Conservation (phyloP, 2,888 invertebrate species). For the Cabera pusaria region DNA sequence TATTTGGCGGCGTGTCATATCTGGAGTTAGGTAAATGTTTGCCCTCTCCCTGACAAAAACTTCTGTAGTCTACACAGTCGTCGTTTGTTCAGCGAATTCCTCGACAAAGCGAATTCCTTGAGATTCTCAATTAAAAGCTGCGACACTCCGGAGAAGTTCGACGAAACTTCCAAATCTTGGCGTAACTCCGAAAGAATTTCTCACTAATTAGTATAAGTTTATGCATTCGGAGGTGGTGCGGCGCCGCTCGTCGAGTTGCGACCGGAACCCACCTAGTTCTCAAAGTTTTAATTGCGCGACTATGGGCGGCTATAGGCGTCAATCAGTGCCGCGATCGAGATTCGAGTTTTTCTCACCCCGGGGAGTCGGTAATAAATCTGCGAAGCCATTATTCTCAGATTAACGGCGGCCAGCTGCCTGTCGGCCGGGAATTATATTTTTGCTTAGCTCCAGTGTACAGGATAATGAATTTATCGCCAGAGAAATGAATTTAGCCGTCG, state of each 20-base stretch:
- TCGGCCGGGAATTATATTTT: conserved; percentile 32
- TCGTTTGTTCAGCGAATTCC: conserved; percentile 67
- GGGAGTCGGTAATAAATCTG: conserved; percentile 30
- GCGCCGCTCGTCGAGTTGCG: conserved; percentile 3
- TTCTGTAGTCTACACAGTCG: conserved; percentile 55
- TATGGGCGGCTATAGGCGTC: conserved; percentile 44
- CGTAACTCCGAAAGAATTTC: conserved; percentile 72
- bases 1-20: conserved; percentile 18
- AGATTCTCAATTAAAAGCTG: conserved; percentile 80
- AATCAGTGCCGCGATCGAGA: conserved; percentile 50
- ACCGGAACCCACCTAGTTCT: conserved; percentile 16
- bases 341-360: conserved; percentile 25
- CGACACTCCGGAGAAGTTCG: conserved; percentile 72
- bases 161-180: conserved; percentile 74
- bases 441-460: conserved; percentile 28
- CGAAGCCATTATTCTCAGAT: conserved; percentile 35
- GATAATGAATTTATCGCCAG: conserved; percentile 36
- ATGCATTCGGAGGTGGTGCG: conserved; percentile 66
- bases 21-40: conserved; percentile 21
- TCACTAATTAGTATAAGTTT: conserved; percentile 80
- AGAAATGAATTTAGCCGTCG: conserved; percentile 24
- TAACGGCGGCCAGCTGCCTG: conserved; percentile 35
- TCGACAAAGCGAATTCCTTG: conserved; percentile 73
- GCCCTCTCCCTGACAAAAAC: conserved; percentile 39
- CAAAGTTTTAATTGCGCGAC: conserved; percentile 73